phyloP scores from a whole-genome alignment of 53 echinoderm and acorn worm genomes.

The Luidia sarsii region DNA sequence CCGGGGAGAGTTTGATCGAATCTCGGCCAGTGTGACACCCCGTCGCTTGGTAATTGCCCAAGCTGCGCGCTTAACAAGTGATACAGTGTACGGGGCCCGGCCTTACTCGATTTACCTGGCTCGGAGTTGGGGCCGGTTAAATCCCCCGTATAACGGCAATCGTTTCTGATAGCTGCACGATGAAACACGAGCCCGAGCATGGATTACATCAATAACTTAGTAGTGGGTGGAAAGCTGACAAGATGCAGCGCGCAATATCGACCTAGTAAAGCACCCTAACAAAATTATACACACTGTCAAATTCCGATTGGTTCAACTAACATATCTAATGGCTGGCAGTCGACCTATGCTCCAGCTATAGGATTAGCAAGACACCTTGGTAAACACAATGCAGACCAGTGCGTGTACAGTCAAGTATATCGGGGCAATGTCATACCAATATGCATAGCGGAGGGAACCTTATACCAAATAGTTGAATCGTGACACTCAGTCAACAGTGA shows the following conservation, averaged over 20 bases:
- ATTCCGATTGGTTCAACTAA: too few relatives aligned
- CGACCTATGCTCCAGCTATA: too few relatives aligned
- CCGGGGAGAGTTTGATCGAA: constrained; percentile 40
- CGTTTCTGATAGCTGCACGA: not conserved
- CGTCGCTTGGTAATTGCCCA: constrained; percentile 40
- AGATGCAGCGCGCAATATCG: not conserved
- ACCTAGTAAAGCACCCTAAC: too few relatives aligned
- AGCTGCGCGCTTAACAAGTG: constrained; percentile 24
- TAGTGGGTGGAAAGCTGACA: not conserved
- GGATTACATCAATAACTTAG: not conserved
- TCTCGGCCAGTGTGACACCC: constrained; percentile 44
- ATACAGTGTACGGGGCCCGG: constrained; percentile 20
- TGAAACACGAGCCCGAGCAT: not conserved
- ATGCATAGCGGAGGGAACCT: too few relatives aligned
- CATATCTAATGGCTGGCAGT: too few relatives aligned
- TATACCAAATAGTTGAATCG: constrained; percentile 22
- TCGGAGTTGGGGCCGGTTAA: not conserved
- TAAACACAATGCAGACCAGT: too few relatives aligned
- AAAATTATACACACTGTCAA: too few relatives aligned
- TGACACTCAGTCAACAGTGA: constrained; percentile 24
- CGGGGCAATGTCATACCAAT: too few relatives aligned
- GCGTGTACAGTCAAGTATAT: too few relatives aligned
- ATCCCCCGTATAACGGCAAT: not conserved
- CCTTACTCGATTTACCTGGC: constrained; percentile 4
- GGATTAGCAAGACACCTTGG: too few relatives aligned